Conservation (phyloP, 2,797 vertebrate genomes). For the Tinamus major region DNA sequence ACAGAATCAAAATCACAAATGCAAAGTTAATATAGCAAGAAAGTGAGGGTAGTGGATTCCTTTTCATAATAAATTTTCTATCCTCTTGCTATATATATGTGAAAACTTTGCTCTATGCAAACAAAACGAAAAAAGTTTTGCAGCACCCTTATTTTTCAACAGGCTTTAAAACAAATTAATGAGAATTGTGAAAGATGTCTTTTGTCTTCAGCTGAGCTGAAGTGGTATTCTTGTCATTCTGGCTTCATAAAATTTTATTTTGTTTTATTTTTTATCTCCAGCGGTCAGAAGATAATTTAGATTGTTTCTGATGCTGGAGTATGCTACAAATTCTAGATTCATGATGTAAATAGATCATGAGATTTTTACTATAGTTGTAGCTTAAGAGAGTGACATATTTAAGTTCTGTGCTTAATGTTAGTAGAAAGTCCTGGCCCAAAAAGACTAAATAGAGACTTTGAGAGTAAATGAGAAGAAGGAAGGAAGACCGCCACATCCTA, state of each 20-base stretch:
- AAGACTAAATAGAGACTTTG: neutral
- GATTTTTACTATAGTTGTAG: constrained; percentile 29
- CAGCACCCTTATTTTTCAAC: constrained; percentile 12
- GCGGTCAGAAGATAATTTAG: constrained; percentile 57
- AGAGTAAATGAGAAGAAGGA: neutral
- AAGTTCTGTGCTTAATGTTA: constrained; percentile 38
- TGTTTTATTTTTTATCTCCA: constrained; percentile 51
- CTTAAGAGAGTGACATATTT: constrained; percentile 31
- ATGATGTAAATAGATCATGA: constrained; percentile 11
- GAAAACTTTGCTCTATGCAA: constrained; percentile 1
- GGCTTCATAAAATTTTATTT: constrained; percentile 37
- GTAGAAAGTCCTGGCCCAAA: constrained; percentile 13
- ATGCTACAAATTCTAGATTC: constrained; percentile 28
- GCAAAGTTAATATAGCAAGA: neutral
- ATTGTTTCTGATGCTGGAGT: constrained; percentile 35
- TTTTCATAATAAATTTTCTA: constrained; percentile 5
- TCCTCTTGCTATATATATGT: neutral
- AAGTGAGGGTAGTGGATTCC: neutral
- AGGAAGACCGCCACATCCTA: neutral
- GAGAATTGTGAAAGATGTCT: constrained; percentile 35
- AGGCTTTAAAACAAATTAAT: constrained; percentile 46
- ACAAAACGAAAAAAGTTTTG: constrained; percentile 30
- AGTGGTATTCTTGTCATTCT: constrained; percentile 56
- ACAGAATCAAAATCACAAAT: constrained; percentile 6
- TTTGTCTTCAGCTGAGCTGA: constrained; percentile 27